Evolutionary conservation across 1,140 invertebrate species (phyloP).

Genomic region (Galleria mellonella): DNA sequence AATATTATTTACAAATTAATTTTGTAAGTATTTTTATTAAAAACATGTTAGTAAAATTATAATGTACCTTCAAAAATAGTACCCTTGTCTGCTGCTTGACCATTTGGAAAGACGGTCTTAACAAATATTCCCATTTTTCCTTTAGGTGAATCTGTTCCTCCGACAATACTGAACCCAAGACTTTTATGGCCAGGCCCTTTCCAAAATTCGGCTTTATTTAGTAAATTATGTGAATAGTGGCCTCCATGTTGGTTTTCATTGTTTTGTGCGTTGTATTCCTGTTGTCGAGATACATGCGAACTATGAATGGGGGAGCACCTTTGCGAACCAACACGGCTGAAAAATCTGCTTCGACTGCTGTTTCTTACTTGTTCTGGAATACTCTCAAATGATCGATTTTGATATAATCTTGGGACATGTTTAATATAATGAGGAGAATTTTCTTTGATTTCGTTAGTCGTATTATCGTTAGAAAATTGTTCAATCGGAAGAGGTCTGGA

Average conservation of each 20-base stretch:
- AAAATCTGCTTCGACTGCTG: constrained; percentile 56
- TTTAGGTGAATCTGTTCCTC: constrained; percentile 90
- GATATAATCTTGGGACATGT: constrained; percentile 56
- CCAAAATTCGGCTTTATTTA: constrained; percentile 77
- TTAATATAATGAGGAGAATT: constrained; percentile 61
- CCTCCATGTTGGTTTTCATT: constrained; percentile 31
- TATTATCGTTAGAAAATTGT: constrained; percentile 39
- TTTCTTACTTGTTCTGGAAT: constrained; percentile 62
- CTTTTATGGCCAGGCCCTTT: constrained; percentile 91
- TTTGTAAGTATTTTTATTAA: constrained; percentile 2
- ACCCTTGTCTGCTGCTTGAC: constrained; percentile 89
- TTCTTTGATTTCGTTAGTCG: constrained; percentile 59
- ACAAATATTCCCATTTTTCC: constrained; percentile 94
- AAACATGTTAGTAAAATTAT: constrained; percentile 8
- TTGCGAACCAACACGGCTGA: constrained; percentile 61
- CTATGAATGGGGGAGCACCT: constrained; percentile 42
- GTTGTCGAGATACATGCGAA: constrained; percentile 41
- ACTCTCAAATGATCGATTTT: constrained; percentile 66
- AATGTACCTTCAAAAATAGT: constrained; percentile 88
- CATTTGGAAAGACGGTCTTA: constrained; percentile 91
- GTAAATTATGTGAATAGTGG: constrained; percentile 36
- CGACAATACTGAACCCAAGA: constrained; percentile 94
- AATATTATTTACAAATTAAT: constrained; percentile 4
- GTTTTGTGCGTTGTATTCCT: constrained; percentile 36
- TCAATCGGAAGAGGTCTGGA: constrained; percentile 31